Base-by-base conservation (phyloP, 2,113 vertebrate species). In the Gavia stellata region DNA sequence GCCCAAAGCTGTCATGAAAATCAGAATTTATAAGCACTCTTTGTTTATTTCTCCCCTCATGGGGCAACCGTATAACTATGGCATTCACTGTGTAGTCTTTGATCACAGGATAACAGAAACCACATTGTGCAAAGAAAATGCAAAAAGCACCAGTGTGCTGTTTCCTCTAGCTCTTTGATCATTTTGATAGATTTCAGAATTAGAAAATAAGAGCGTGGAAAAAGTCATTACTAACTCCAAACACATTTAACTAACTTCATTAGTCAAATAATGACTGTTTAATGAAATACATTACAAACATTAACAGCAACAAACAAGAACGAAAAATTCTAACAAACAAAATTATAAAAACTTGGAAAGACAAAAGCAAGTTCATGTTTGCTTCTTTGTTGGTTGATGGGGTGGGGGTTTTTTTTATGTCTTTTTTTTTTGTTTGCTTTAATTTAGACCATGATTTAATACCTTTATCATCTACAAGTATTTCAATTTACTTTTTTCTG, bases 41-140 rank as follows among this genome's bases (percentile, higher is more conserved):
- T 74, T 80, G 21, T 90, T 80, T 80, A 55, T 90, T 86, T 78
- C 63, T 65, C 8, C 40, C 66, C 79, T 56, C 40, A 31, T 52
- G 65, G n/a, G 49, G 29, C 24, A 71, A 36, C 24, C 44, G 45
- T 71, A 26, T 70, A 90, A 78, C 56, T 59, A 17, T 31, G 42
- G 15, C 12, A 67, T 88, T 87, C 50, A 20, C 53, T 90, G 33
- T 56, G 53, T 53, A 67, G 85, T 52, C 89, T 97, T 97, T 97
- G 94, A 97, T 95, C 81, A 72, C 34, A 89, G 34, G 34, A 70
- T 75, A 95, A 92, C 53, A 91, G 79, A 83, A 87, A 89, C 36
- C 71, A 66, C 38, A 38, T n/a, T 77, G 45, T 94, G 71, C 50
- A 86, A 90, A 81, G 65, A 85, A 96, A 92, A 84, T 40, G 17